Evolutionary conservation across 2,888 invertebrate species (phyloP).

Genomic region (Orchesellides sinensis): DNA sequence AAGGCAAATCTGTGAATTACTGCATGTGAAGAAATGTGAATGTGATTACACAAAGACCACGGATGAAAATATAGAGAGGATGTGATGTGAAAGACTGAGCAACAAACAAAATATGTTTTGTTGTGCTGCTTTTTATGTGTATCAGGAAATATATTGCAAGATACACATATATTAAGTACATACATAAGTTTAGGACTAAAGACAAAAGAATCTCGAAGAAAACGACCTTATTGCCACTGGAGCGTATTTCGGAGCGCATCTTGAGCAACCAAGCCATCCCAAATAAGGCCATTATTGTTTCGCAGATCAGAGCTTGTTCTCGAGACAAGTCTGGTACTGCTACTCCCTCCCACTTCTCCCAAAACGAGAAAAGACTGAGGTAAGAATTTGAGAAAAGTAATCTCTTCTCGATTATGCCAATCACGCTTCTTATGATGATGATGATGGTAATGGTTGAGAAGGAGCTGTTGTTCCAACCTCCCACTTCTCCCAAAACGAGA

Average conservation of each 20-base stretch:
- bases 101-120: conserved; percentile 38
- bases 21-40: conserved; percentile 43
- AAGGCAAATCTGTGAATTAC: conserved; percentile 64
- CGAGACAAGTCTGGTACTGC: conserved; percentile 45
- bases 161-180: background rate
- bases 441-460: conserved; percentile 23
- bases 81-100: conserved; percentile 12
- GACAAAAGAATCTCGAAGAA: conserved; percentile 50
- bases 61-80: conserved; percentile 8
- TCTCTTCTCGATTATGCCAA: conserved; percentile 60
- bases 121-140: conserved; percentile 1
- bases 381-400: conserved; percentile 35
- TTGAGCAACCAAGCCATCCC: conserved; percentile 91
- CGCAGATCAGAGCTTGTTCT: conserved; percentile 40
- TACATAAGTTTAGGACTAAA: conserved; percentile 47
- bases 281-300: conserved; percentile 85
- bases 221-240: conserved; percentile 73
- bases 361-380: conserved; percentile 35
- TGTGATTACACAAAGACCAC: conserved; percentile 51
- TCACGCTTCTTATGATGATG: conserved; percentile 51
- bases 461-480: too few relatives aligned
- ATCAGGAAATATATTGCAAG: background rate
- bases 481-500: conserved; percentile 33
- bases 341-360: conserved; percentile 35
- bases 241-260: conserved; percentile 86